These are phyloP conservation scores for Planiliza haematocheilus DNA, from an alignment of 2,113 vertebrate genomes.

Conservation along the genomic window DNA sequence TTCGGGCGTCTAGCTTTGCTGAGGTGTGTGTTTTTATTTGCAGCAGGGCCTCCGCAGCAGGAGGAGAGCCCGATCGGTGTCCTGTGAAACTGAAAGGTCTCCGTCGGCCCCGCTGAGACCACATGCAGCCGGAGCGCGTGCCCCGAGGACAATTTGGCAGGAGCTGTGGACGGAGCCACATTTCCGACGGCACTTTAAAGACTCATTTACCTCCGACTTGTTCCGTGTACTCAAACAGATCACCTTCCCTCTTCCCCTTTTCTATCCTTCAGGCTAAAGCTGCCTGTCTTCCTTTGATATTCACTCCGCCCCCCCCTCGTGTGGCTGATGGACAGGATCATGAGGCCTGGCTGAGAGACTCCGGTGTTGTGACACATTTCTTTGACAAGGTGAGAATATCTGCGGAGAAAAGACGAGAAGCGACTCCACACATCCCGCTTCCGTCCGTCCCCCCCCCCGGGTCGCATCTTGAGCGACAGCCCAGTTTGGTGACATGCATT, in stretches of 20 bases:
- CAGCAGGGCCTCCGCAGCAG: not conserved
- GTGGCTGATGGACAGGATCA: conserved; percentile 64
- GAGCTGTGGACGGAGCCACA: too few species aligned
- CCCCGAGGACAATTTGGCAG: too few species aligned
- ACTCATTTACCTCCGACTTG: not conserved
- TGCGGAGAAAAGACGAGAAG: conserved; percentile 30
- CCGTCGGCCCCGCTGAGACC: not conserved
- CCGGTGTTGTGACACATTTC: conserved; percentile 60
- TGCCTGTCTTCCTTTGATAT: conserved; percentile 40
- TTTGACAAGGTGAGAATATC: conserved; percentile 77
- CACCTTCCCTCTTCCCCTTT: conserved; percentile 14
- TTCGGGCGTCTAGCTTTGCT: too few species aligned
- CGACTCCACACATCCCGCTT: conserved; percentile 14
- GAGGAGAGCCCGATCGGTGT: not conserved
- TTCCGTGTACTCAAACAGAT: conserved; percentile 20
- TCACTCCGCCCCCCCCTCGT: conserved; percentile 1
- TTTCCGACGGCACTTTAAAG: too few species aligned
- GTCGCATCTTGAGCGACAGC: conserved; percentile 56
- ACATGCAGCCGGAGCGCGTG: too few species aligned
- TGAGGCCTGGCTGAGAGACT: conserved; percentile 31
- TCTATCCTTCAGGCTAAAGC: conserved; percentile 47
- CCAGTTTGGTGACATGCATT: not conserved
- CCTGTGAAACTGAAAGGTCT: not conserved
- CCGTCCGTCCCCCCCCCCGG: conserved; percentile 25
- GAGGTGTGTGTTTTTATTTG: conserved; percentile 20